These are phyloP conservation scores for Myrmecobius fasciatus DNA, from an alignment of 2,113 vertebrate species.

Conservation along the genomic window DNA sequence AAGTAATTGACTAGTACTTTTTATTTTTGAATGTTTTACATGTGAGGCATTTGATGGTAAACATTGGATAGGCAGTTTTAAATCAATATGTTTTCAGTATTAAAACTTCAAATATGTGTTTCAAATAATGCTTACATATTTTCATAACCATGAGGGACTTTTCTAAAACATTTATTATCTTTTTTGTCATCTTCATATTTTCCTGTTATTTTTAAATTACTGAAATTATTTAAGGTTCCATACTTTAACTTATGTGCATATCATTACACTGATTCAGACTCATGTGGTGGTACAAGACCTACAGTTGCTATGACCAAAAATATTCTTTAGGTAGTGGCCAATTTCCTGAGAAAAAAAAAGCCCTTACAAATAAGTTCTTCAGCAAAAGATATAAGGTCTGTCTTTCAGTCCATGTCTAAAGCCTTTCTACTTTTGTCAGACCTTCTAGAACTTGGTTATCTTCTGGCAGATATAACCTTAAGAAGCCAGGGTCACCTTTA, in stretches of 20 bases:
- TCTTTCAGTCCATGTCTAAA: not conserved
- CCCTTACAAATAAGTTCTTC: not conserved
- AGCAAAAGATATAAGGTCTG: not conserved
- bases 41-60: not conserved
- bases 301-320: not conserved
- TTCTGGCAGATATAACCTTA: too few species aligned
- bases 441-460: not conserved
- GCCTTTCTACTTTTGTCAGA: not conserved
- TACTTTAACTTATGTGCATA: not conserved
- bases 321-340: not conserved
- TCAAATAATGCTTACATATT: not conserved
- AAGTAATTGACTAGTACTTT: not conserved
- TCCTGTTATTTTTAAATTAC: not conserved
- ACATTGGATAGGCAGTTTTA: slow-evolving; percentile 33
- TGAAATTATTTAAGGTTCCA: not conserved
- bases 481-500: not conserved
- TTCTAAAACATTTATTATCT: not conserved
- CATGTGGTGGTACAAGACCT: not conserved
- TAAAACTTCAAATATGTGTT: not conserved
- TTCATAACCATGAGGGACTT: slow-evolving; percentile 7
- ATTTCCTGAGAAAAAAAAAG: not conserved
- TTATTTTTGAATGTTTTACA: not conserved
- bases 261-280: not conserved
- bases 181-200: slow-evolving; percentile 41
- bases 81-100: slow-evolving; percentile 16